Evolutionary conservation across 2,113 vertebrate species (phyloP).

Genomic region (Tursiops truncatus): DNA sequence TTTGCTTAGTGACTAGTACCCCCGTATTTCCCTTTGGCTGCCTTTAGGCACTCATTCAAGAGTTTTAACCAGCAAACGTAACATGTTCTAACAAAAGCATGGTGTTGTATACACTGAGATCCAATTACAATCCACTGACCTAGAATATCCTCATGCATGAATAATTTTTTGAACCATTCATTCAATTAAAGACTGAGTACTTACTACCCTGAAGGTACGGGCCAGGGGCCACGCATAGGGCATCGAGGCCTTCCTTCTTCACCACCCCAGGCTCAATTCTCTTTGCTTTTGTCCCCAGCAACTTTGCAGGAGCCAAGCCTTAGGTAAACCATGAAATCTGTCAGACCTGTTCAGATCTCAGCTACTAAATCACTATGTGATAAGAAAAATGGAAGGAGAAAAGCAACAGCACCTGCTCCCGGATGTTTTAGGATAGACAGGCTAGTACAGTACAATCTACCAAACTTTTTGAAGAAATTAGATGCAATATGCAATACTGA

Average conservation of each 20-base stretch:
- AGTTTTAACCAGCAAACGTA: neutral
- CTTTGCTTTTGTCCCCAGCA: neutral
- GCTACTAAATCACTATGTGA: neutral
- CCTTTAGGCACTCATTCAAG: neutral
- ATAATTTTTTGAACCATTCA: neutral
- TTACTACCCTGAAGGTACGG: neutral
- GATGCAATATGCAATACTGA: neutral
- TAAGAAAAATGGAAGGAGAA: neutral
- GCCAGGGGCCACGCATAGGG: neutral
- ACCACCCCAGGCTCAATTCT: neutral
- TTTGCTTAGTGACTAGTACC: neutral
- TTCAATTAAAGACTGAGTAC: neutral
- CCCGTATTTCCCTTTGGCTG: neutral
- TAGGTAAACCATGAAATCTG: conserved; percentile 33
- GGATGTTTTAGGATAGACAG: neutral
- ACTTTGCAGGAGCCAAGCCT: neutral
- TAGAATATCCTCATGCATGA: neutral
- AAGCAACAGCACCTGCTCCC: neutral
- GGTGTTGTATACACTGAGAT: neutral
- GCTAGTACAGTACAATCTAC: neutral
- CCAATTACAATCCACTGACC: neutral
- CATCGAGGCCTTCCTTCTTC: neutral
- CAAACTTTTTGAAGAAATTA: neutral
- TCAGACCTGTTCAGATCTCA: conserved; percentile 22
- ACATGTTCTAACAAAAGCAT: neutral